Conservation (phyloP, 64 coral and sea anemone species). For the Hydrozoanthus tunicans region DNA sequence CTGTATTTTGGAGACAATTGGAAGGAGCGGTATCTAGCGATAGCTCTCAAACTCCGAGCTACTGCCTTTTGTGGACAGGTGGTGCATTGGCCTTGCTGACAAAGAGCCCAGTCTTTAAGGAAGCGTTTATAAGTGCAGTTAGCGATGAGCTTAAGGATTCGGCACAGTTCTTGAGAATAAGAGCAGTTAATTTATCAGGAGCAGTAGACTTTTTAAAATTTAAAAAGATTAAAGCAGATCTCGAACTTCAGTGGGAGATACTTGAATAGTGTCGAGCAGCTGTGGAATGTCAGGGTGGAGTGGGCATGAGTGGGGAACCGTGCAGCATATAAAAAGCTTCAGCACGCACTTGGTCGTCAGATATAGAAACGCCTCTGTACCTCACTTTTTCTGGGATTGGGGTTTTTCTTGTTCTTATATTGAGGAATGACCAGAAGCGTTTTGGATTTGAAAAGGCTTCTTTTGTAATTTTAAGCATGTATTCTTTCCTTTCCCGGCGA, state of each 20-base stretch:
- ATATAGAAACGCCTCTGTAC: neutral
- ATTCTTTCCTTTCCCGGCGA: no score
- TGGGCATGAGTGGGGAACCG: conserved; percentile 1
- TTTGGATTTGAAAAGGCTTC: no score
- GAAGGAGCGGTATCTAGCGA: conserved; percentile 21
- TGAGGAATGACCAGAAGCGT: no score
- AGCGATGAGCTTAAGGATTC: conserved; percentile 1
- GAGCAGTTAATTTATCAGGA: conserved; percentile 18
- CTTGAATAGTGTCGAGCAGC: conserved; percentile 32
- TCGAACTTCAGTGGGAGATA: conserved; percentile 12
- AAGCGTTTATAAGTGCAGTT: conserved; percentile 22
- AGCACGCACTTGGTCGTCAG: conserved; percentile 13
- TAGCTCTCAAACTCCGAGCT: neutral
- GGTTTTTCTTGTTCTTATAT: neutral
- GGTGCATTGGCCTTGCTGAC: neutral
- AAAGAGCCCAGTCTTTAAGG: conserved; percentile 1
- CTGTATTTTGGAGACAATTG: conserved; percentile 42
- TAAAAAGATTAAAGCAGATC: neutral
- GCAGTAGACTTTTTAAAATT: conserved; percentile 14
- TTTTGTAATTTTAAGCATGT: no score
- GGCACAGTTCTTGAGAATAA: conserved; percentile 31
- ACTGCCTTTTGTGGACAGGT: conserved; percentile 25
- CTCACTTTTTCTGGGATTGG: conserved; percentile 22
- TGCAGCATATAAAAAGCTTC: conserved; percentile 38
- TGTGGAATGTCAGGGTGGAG: neutral